Conservation (phyloP, 2,797 vertebrate genomes). For the Pseudochirops corinnae region DNA sequence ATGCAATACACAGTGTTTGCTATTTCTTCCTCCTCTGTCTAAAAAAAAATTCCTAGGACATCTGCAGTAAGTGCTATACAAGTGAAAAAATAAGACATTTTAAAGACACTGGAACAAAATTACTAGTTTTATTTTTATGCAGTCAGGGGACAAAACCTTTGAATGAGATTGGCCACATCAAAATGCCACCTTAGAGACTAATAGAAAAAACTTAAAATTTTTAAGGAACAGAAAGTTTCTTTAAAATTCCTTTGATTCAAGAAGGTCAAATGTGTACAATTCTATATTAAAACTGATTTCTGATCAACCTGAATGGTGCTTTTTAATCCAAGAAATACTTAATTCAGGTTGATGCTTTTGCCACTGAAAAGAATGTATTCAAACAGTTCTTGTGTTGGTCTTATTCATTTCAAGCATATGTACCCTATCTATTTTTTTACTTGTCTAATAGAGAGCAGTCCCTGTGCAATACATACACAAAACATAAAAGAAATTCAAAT, state of each 20-base stretch:
- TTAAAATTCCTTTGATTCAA: conserved; percentile 4
- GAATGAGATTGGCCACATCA: conserved; percentile 11
- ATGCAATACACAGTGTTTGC: conserved; percentile 55
- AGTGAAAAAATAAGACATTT: conserved; percentile 64
- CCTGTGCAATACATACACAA: not conserved
- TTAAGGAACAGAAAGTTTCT: not conserved
- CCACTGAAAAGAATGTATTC: not conserved
- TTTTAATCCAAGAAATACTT: conserved; percentile 20
- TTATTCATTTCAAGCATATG: not conserved
- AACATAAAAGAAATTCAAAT: not conserved
- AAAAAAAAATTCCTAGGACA: conserved; percentile 51
- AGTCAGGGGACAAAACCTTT: conserved; percentile 51
- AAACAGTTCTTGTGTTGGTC: not conserved
- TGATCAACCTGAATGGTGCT: not conserved
- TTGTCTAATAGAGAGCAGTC: not conserved
- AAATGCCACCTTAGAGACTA: not conserved
- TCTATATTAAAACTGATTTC: not conserved
- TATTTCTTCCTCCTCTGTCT: conserved; percentile 27
- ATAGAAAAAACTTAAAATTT: not conserved
- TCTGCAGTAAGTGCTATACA: conserved; percentile 49
- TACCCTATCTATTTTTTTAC: not conserved
- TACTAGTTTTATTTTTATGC: conserved; percentile 52
- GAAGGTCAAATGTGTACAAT: conserved; percentile 2
- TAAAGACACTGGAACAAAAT: conserved; percentile 55
- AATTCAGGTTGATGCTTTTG: not conserved